Percentiles rank a stretch among this genome's conserved stretches.
phyloP scores from a whole-genome alignment of 2,113 vertebrate species.

The Hippocampus comes region DNA sequence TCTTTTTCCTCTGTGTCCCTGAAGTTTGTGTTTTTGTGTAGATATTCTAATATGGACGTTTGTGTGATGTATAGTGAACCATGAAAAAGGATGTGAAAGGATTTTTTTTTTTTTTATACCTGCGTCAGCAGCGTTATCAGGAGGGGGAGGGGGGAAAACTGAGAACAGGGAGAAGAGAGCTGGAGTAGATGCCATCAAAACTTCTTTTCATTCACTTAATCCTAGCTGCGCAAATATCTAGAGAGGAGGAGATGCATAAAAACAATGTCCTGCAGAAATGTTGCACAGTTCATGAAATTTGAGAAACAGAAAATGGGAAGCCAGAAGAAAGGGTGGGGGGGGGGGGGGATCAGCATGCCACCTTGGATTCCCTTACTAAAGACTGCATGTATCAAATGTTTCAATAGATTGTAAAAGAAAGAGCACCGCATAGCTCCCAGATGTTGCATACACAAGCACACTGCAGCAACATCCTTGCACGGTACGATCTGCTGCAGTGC shows the following conservation, averaged over 20 bases:
- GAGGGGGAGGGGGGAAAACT: constrained; percentile 15
- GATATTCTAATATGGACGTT: constrained; percentile 32
- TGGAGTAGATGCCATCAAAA: constrained; percentile 42
- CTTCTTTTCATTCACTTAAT: constrained; percentile 33
- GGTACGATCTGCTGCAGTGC: constrained; percentile 61
- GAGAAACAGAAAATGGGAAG: not conserved
- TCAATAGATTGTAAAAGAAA: constrained; percentile 1
- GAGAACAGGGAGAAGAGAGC: constrained; percentile 4
- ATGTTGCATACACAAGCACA: constrained; percentile 42
- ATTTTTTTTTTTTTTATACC: constrained; percentile 63
- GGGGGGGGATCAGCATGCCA: constrained; percentile 9
- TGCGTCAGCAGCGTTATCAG: constrained; percentile 72
- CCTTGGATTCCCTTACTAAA: not conserved
- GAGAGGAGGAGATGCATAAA: constrained; percentile 15
- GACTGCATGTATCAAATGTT: not conserved
- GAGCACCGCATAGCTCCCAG: constrained; percentile 23
- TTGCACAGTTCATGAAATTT: not conserved
- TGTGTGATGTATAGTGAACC: constrained; percentile 57
- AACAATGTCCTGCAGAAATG: not conserved
- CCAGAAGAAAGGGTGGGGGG: not conserved
- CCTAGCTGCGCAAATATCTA: constrained; percentile 22
- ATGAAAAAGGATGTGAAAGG: constrained; percentile 63
- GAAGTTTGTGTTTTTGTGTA: constrained; percentile 22
- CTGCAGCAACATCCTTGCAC: constrained; percentile 59
- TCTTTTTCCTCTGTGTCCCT: not conserved